phyloP scores from a whole-genome alignment of 2,797 vertebrate species.

The Thripadectes ignobilis region DNA sequence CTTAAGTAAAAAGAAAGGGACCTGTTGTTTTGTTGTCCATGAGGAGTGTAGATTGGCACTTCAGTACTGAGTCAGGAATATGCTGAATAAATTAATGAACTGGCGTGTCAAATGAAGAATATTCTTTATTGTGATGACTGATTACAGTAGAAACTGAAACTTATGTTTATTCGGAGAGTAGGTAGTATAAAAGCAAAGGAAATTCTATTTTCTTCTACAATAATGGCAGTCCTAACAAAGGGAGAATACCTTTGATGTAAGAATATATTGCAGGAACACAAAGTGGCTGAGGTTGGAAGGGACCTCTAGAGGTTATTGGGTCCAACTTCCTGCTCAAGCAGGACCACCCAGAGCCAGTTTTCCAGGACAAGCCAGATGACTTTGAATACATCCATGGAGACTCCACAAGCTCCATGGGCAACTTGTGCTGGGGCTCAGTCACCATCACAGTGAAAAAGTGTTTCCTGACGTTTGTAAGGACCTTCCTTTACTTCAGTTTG shows the following conservation, averaged over 20 bases:
- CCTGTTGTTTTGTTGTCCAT: background rate
- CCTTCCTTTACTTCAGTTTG: background rate
- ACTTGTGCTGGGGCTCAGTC: background rate
- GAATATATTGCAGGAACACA: background rate
- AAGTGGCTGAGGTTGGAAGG: background rate
- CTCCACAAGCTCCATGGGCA: background rate
- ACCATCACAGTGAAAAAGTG: background rate
- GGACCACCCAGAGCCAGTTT: background rate
- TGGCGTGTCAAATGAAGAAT: background rate
- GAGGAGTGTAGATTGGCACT: background rate
- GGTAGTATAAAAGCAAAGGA: slow-evolving; percentile 33
- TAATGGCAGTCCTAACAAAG: background rate
- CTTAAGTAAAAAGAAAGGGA: background rate
- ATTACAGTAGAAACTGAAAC: slow-evolving; percentile 36
- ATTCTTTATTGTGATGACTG: background rate
- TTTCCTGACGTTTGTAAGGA: background rate
- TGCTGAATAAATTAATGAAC: background rate
- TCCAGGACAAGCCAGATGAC: background rate
- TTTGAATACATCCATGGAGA: background rate
- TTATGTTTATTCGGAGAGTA: slow-evolving; percentile 9
- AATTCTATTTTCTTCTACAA: slow-evolving; percentile 2
- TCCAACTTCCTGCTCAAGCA: background rate
- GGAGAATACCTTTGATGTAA: background rate
- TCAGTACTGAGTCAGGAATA: background rate
- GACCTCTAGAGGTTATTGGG: background rate